phyloP scores from a whole-genome alignment of 2,113 vertebrate species.

The Theristicus caerulescens region DNA sequence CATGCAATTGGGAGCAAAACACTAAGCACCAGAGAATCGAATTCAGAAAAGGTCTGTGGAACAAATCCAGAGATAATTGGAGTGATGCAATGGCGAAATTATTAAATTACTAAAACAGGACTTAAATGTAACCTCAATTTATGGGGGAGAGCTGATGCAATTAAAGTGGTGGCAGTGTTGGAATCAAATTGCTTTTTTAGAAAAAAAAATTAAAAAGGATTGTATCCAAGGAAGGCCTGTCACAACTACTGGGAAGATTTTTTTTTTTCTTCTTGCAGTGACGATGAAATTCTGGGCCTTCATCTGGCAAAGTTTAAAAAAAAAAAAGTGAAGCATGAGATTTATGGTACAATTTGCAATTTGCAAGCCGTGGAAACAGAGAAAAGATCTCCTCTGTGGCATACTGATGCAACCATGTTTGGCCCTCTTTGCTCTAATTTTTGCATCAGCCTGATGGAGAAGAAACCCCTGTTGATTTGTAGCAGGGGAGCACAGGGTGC shows the following conservation, averaged over 20 bases:
- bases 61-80: neutral
- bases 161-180: neutral
- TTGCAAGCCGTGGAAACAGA: neutral
- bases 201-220: accelerated
- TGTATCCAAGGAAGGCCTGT: neutral
- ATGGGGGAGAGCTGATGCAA: neutral
- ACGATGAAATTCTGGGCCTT: neutral
- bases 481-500: too few relatives aligned
- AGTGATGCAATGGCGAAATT: neutral
- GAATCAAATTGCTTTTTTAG: neutral
- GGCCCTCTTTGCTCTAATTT: neutral
- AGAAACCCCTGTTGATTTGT: neutral
- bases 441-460: neutral
- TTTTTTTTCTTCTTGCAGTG: neutral
- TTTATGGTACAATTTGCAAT: neutral
- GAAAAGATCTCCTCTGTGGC: neutral
- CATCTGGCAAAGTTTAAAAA: neutral
- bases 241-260: neutral
- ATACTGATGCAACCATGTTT: neutral
- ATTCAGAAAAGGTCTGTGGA: neutral
- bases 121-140: slow-evolving; percentile 9
- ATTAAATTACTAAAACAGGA: neutral
- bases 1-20: neutral
- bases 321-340: neutral
- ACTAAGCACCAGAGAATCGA: neutral